Evolutionary conservation across 2,113 vertebrate genomes (phyloP).

Genomic region (Bufo gargarizans): DNA sequence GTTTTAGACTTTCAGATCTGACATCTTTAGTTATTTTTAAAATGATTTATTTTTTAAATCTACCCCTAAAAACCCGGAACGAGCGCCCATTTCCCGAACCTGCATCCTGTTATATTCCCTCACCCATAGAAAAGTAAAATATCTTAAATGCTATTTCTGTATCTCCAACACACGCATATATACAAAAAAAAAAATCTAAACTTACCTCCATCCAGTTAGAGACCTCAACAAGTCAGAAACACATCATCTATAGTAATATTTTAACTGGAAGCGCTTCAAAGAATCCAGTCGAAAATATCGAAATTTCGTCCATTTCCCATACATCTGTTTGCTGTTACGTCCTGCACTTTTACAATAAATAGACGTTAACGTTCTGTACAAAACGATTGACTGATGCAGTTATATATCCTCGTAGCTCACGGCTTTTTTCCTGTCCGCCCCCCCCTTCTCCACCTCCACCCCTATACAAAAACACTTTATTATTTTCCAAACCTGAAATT

Average conservation of each 20-base stretch:
- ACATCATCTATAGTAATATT: slow-evolving; percentile 58
- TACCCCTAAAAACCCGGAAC: not conserved
- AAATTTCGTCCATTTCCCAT: slow-evolving; percentile 54
- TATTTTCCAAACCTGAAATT: slow-evolving; percentile 47
- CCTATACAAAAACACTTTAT: slow-evolving; percentile 38
- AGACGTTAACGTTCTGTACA: slow-evolving; percentile 49
- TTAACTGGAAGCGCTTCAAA: slow-evolving; percentile 55
- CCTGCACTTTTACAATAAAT: slow-evolving; percentile 57
- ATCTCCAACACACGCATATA: not conserved
- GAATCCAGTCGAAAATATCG: slow-evolving; percentile 52
- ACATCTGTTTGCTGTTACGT: slow-evolving; percentile 60
- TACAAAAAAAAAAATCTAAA: not conserved
- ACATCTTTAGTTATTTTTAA: too few relatives aligned
- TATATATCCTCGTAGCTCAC: slow-evolving; percentile 50
- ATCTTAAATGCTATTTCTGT: slow-evolving; percentile 19
- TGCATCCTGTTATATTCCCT: not conserved
- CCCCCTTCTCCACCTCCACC: not conserved
- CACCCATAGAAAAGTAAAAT: not conserved
- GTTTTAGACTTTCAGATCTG: too few relatives aligned
- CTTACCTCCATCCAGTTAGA: slow-evolving; percentile 33
- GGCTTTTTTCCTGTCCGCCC: slow-evolving; percentile 48
- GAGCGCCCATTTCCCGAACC: not conserved
- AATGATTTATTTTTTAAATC: not conserved
- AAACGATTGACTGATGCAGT: slow-evolving; percentile 44
- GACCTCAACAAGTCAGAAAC: slow-evolving; percentile 51